Percentiles rank a stretch among this genome's conserved stretches.
phyloP scores from a whole-genome alignment of 2,113 vertebrate species.

The Heptranchias perlo region DNA sequence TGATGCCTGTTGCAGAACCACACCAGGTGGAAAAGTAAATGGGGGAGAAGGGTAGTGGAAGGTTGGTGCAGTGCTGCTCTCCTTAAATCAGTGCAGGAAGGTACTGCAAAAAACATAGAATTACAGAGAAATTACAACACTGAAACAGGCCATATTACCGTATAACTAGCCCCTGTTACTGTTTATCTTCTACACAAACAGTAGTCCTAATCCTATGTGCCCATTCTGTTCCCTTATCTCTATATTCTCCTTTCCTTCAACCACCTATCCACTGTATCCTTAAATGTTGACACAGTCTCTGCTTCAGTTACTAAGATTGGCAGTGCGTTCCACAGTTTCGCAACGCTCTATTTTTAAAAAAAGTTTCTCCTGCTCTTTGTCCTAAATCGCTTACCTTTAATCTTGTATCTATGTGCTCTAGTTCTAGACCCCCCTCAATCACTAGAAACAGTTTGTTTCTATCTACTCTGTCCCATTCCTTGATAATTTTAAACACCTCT shows the following conservation, averaged over 20 bases:
- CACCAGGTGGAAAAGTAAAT: neutral
- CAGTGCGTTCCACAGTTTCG: neutral
- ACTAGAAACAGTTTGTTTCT: neutral
- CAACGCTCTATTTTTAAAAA: neutral
- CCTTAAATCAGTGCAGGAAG: neutral
- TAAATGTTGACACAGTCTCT: neutral
- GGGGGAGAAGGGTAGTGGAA: neutral
- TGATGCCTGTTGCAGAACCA: neutral
- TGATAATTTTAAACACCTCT: neutral
- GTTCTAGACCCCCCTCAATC: neutral
- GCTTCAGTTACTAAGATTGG: neutral
- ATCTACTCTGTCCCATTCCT: neutral
- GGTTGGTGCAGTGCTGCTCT: neutral
- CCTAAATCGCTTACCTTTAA: neutral
- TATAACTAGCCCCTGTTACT: neutral
- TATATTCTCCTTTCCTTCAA: neutral
- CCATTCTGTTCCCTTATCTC: neutral
- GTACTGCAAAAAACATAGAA: neutral
- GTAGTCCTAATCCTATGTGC: neutral
- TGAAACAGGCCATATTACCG: neutral
- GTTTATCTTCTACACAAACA: neutral
- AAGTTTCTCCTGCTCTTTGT: neutral
- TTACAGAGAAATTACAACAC: neutral
- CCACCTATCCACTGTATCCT: too few species aligned
- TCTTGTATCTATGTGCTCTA: neutral